Base-by-base conservation (phyloP, 1,140 invertebrate species). In the Mamestra configurata region DNA sequence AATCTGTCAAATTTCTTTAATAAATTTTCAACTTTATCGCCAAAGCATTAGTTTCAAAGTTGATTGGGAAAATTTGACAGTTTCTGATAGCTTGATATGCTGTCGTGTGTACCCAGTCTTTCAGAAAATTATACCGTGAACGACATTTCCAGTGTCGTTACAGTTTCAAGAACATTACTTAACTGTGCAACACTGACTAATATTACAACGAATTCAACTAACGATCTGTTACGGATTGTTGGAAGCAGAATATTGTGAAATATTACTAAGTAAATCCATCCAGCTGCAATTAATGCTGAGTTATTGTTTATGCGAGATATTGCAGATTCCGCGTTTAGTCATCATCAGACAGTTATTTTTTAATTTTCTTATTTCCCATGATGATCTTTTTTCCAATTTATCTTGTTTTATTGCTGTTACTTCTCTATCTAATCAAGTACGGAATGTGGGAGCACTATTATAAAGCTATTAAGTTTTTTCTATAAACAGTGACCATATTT, bases 221-320 rank as follows among this genome's bases (percentile, higher is more conserved):
- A 22, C 64, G 20, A 6, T 68, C 37, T 20, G 37, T 46, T 46
- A 24, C 64, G 18, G 64, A 40, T 68, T 68, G 18, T 40, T 68
- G 40, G 64, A 61, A 6, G 15, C 31, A 20, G 11, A 18, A 40
- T 66, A 68, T 68, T 68, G 64, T 11, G 64, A 43, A 68, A 68
- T 43, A 6, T 24, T 68, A 68, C 64, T 68, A 5, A 68, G 53
- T 24, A 57, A 68, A 40, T 49, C 43, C 43, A 68, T 46, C 11
- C 18, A 24, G 40, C 40, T 40, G 37, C 64, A 68, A 68, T 68
- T n/a, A 37, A 31, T 37, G 22, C 20, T 46, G 31, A 37, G 37
- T 20, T 68, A 68, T 11, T 40, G 20, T n/a, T 0, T 6, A 7
- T 18, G 27, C n/a, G 64, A 20, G 11, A 20, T 40, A 15, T 11